Base-by-base conservation (phyloP, 2,888 invertebrate genomes). In the Laothoe populi region DNA sequence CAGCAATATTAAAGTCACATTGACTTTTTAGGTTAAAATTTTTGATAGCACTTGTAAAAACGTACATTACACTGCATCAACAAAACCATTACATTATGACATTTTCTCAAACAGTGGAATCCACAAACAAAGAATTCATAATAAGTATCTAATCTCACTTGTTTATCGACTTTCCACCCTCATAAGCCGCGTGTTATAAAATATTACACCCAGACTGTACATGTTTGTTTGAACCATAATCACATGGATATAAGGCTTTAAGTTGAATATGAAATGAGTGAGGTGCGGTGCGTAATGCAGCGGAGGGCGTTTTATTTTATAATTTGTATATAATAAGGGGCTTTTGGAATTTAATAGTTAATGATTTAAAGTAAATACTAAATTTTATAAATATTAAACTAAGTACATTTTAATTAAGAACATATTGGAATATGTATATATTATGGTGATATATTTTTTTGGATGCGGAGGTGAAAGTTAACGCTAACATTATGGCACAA, bases 81-180 rank as follows among this genome's bases (percentile, higher is more conserved):
- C 8, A 10, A 31, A 8, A 19, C 11, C 35, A 11, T 19, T 4
- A 53, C 10, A n/a, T 31, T 16, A 46, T 46, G 46, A 24, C 24
- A 53, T 10, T 13, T 13, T 59, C 48, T 60, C 16, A 49, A 60
- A 46, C 48, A 23, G 44, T 57, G 38, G 46, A 40, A 59, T 59
- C 58, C 38, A 59, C 26, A 46, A 40, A 48, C 35, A 57, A 61
- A 59, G 58, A 46, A 62, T 48, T 46, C 26, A 48, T 58, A 45
- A 59, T 57, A 59, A 62, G 24, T 21, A 59, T n/a, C 26, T 62
- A 62, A 62, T 62, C 62, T 62, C 42, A 24, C 58, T 46, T 23
- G 62, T 48, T 62, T 62, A 62, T 48, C 62, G 62, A 58, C 58
- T 26, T 40, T 57, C 19, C 48, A 58, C 38, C 62, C 40, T 58